Evolutionary conservation across 2,797 vertebrate genomes (phyloP).

Genomic region (Crocidura indochinensis): DNA sequence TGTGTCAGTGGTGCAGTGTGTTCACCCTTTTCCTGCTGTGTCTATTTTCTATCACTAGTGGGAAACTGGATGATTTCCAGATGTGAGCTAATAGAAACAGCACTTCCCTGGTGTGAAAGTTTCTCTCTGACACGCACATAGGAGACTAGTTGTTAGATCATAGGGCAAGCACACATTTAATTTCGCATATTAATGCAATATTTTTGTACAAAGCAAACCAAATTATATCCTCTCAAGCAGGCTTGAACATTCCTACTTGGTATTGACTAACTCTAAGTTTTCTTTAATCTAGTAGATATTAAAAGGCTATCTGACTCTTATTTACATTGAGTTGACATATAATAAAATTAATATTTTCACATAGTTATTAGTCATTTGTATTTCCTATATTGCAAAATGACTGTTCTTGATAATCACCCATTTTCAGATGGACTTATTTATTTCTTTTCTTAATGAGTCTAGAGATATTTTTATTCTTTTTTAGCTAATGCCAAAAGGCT

Average conservation of each 20-base stretch:
- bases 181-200: neutral
- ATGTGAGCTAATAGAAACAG: slow-evolving; percentile 6
- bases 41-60: neutral
- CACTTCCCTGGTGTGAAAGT: neutral
- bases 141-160: neutral
- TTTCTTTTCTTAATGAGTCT: slow-evolving; percentile 31
- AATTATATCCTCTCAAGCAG: neutral
- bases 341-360: slow-evolving; percentile 7
- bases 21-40: neutral
- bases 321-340: neutral
- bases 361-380: neutral
- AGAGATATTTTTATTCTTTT: neutral
- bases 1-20: too few species aligned
- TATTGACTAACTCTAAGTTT: neutral
- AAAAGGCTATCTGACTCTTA: slow-evolving; percentile 18
- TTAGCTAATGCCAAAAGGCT: neutral
- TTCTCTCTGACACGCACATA: neutral
- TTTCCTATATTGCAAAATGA: slow-evolving; percentile 18
- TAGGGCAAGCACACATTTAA: neutral
- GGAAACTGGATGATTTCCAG: neutral
- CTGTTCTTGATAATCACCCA: neutral
- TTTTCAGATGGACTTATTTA: too few species aligned
- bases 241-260: neutral
- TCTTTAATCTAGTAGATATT: neutral
- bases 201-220: neutral